These are phyloP conservation scores for Cheilosia urbana DNA, from an alignment of 2,888 invertebrate genomes.

Conservation along the genomic window DNA sequence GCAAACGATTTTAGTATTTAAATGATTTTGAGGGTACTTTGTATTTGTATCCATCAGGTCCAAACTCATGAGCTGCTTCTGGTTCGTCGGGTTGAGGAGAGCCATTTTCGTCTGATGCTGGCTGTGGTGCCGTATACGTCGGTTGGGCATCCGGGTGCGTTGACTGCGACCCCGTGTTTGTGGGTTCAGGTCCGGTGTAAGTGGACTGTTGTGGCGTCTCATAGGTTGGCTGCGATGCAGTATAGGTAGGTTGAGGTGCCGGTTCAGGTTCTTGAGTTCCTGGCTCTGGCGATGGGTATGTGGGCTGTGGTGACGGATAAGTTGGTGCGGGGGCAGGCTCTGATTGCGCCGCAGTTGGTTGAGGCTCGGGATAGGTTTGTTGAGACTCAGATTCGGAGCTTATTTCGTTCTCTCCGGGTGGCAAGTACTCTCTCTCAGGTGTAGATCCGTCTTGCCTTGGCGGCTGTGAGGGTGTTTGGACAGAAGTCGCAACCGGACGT, in stretches of 20 bases:
- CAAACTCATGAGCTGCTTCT: constrained; percentile 75
- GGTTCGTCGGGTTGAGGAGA: constrained; percentile 55
- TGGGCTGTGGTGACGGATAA: constrained; percentile 8
- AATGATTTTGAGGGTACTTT: constrained; percentile 82
- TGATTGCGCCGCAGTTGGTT: constrained; percentile 28
- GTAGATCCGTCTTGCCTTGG: not conserved
- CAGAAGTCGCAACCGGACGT: not conserved
- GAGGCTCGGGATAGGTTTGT: constrained; percentile 20
- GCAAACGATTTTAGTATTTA: constrained; percentile 78
- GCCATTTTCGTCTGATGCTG: constrained; percentile 9
- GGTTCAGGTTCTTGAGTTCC: constrained; percentile 27
- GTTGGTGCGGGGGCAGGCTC: constrained; percentile 34
- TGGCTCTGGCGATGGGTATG: not conserved
- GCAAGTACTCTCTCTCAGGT: constrained; percentile 53
- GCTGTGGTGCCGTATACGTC: constrained; percentile 59
- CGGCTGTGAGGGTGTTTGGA: constrained; percentile 7
- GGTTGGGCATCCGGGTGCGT: constrained; percentile 69
- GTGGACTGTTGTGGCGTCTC: constrained; percentile 43
- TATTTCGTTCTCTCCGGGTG: constrained; percentile 43
- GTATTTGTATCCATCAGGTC: constrained; percentile 83
- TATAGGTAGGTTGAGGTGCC: constrained; percentile 48
- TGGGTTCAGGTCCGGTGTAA: constrained; percentile 44
- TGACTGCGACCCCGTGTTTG: constrained; percentile 32
- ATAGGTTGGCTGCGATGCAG: constrained; percentile 37
- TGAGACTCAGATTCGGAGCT: constrained; percentile 18